Conservation (phyloP, 2,113 vertebrate species). For the Nyctereutes procyonoides region DNA sequence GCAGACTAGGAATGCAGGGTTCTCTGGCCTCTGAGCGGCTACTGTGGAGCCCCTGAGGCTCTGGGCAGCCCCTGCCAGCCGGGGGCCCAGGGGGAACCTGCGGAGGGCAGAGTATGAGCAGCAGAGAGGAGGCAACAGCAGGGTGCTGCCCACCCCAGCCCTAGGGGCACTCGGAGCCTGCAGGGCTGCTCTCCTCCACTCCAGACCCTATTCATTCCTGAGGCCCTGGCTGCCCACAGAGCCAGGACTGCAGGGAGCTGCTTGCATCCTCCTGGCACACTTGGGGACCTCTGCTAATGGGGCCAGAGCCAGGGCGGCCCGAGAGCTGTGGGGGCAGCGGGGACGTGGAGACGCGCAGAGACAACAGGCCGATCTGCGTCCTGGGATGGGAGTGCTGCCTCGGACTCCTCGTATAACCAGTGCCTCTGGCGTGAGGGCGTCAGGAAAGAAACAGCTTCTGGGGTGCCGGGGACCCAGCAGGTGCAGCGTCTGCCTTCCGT, state of each 20-base stretch:
- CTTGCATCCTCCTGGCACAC: background rate
- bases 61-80: too few species aligned
- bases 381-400: background rate
- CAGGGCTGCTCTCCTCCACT: background rate
- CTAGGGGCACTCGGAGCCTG: background rate
- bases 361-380: background rate
- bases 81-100: background rate
- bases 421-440: background rate
- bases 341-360: background rate
- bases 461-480: too few species aligned
- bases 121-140: background rate
- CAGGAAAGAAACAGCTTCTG: background rate
- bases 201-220: background rate
- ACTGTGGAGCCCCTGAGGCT: background rate
- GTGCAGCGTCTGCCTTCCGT: too few species aligned
- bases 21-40: background rate
- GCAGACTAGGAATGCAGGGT: background rate
- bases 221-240: background rate
- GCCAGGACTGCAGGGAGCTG: background rate
- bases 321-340: background rate
- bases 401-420: background rate
- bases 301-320: background rate
- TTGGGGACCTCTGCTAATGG: background rate
- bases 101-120: background rate
- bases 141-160: accelerated